Evolutionary conservation across 2,113 vertebrate species (phyloP).

Genomic region (Myotis brandtii): DNA sequence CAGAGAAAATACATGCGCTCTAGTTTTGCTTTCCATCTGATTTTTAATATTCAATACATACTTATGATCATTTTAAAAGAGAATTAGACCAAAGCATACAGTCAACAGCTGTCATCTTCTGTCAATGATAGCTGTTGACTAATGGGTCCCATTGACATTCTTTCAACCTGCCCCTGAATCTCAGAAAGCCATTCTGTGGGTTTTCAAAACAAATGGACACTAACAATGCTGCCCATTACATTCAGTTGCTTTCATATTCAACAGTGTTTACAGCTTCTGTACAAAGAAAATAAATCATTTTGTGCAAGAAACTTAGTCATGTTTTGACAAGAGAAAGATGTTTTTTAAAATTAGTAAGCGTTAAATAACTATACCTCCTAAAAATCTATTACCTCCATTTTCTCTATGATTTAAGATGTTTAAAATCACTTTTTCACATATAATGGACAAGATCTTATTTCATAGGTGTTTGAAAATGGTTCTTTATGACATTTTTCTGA

Average conservation of each 20-base stretch:
- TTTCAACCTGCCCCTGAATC: not conserved
- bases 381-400: not conserved
- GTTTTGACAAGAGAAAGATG: not conserved
- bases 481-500: not conserved
- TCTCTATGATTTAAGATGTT: not conserved
- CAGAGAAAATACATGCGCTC: conserved; percentile 48
- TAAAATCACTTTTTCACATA: not conserved
- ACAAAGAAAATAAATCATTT: not conserved
- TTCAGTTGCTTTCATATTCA: not conserved
- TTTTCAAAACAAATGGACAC: not conserved
- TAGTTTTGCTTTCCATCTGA: conserved; percentile 1
- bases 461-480: not conserved
- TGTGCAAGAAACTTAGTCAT: not conserved
- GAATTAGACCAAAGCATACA: conserved; percentile 20
- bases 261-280: not conserved
- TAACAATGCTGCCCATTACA: not conserved
- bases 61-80: conserved; percentile 4
- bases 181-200: not conserved
- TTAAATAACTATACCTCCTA: not conserved
- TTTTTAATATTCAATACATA: conserved; percentile 39
- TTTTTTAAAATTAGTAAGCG: conserved; percentile 1
- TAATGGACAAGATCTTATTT: not conserved
- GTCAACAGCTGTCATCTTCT: not conserved
- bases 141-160: not conserved
- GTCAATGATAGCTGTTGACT: conserved; percentile 7